Base-by-base conservation (phyloP, 2,888 invertebrate genomes). In the Philhelius pedissequus region DNA sequence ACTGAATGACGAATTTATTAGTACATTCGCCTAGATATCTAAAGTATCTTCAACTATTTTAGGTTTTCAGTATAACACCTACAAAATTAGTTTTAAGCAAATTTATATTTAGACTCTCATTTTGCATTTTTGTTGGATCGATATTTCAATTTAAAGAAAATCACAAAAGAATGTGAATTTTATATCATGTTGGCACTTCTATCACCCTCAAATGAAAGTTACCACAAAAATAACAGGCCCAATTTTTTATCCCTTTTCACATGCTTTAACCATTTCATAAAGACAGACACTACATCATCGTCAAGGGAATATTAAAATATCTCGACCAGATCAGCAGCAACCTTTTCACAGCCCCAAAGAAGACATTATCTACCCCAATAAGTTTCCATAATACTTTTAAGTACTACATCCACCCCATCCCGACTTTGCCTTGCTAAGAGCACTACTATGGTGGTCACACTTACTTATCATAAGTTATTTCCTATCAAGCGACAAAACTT, bases 401-500 rank as follows among this genome's bases (percentile, higher is more conserved):
- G 73, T 78, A 73, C 82, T 78, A 73, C 82, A 69, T 48, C 38
- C 13, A 38, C 30, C 54, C 69, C 40, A 25, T 6, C 27, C 38
- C 56, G 5, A 25, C 27, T 35, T 32, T 25, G 4, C 20, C 15
- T n/a, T n/a, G n/a, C n/a, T 69, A 40, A 40, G 48, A 77, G 48
- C 66, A 45, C 69, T 64, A 60, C 68, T 74, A 79, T 54, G 66
- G 79, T 54, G 79, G 79, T 71, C 84, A 80, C 84, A 84, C 84
- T 84, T 79, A 80, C 86, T 86, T 86, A 86, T 86, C 86, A 86
- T 81, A 86, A 86, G 86, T 86, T 86, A 81, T 86, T 81, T 86
- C 76, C 86, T 86, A 86, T 86, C 86, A 86, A 86, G 86, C 76
- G 80, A 81, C 80, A 86, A 68, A 77, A 84, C 79, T 84, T 84